Base-by-base conservation (phyloP, 2,113 vertebrate species). In the Corydoras maculifer region DNA sequence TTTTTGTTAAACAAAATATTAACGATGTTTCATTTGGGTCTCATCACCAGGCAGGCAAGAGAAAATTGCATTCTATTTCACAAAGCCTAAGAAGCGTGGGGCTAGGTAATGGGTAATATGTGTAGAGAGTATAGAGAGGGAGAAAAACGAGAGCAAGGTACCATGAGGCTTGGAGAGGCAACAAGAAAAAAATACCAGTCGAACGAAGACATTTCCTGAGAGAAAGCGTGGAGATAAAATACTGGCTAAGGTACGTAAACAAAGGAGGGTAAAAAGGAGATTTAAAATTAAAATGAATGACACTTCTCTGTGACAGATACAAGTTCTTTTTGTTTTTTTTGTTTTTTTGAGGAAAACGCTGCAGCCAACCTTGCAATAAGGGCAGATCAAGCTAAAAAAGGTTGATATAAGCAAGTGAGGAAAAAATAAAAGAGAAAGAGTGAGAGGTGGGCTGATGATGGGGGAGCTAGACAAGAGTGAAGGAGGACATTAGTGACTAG, bases 261-360 rank as follows among this genome's bases (percentile, higher is more conserved):
- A 61, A 62, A 62, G 51, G 50, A 72, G 32, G 30, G 43, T 9
- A 61, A 60, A 25, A 77, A 84, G 87, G 87, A 86, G 87, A 89
- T 89, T 87, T 85, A 87, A 92, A 93, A 92, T 94, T 92, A 92
- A 96, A 97, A 97, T 97, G 92, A 92, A 75, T 80, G 78, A 93
- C 94, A 94, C 95, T 96, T 94, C 92, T 91, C 89, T 90, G 80
- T 86, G 88, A 86, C 82, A 90, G 84, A 75, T 57, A 69, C 70
- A 2, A 84, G 80, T 73, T 67, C 75, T 77, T 80, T 77, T 57
- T 72, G 65, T 57, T 49, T 70, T 62, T 67, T 78, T 69, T 72
- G 75, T 67, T 76, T 66, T 75, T 73, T 70, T 70, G 25, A 73
- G 60, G 65, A 73, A 78, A 75, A 75, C 70, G 68, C 74, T 77